These are phyloP conservation scores for Idaea straminata DNA, from an alignment of 2,888 invertebrate species.

Conservation along the genomic window DNA sequence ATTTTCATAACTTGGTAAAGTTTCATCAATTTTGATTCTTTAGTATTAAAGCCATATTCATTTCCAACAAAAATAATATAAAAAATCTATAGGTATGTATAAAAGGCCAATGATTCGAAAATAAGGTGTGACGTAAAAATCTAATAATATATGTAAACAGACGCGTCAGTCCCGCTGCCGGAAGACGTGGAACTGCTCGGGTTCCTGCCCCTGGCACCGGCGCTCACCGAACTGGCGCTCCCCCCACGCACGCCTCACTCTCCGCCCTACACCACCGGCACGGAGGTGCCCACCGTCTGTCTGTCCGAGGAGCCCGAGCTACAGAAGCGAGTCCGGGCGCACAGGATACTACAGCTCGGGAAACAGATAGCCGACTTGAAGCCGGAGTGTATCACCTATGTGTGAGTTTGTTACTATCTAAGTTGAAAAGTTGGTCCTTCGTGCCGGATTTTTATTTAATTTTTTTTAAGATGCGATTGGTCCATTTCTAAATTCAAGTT, in stretches of 20 bases:
- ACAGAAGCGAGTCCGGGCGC: conserved; percentile 54
- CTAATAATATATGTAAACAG: conserved; percentile 48
- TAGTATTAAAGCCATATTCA: too few species aligned
- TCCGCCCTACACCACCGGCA: conserved; percentile 21
- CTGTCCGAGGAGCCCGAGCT: conserved; percentile 51
- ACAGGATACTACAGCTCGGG: conserved; percentile 52
- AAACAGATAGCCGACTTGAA: conserved; percentile 43
- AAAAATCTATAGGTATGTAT: too few species aligned
- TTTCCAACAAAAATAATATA: too few species aligned
- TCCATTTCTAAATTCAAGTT: too few species aligned
- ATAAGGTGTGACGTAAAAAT: too few species aligned
- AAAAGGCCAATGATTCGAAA: too few species aligned
- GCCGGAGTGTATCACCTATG: conserved; percentile 48
- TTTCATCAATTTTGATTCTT: neutral
- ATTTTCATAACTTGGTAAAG: neutral
- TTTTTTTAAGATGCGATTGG: too few species aligned
- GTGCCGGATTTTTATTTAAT: too few species aligned
- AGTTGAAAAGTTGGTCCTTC: too few species aligned
- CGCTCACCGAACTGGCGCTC: conserved; percentile 23
- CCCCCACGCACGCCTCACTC: conserved; percentile 6
- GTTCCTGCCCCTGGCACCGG: conserved; percentile 85
- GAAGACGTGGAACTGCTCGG: conserved; percentile 91
- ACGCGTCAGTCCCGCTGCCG: conserved; percentile 83
- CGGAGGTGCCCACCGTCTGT: conserved; percentile 41
- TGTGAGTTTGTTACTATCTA: conserved; percentile 39